These are phyloP conservation scores for Acrobasis repandana DNA, from an alignment of 2,888 invertebrate species.

Conservation along the genomic window DNA sequence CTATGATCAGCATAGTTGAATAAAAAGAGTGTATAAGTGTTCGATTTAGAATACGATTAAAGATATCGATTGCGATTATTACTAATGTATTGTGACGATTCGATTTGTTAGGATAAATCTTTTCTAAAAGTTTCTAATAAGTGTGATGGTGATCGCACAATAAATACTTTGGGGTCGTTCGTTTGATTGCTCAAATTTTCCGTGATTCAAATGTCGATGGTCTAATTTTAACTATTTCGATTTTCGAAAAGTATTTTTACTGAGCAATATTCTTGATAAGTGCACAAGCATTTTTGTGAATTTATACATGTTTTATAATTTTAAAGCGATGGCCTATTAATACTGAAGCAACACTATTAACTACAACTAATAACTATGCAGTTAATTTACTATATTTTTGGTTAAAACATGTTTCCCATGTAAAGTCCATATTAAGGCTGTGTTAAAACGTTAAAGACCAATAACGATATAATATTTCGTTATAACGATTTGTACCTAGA, in stretches of 20 bases:
- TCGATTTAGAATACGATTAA: constrained; percentile 12
- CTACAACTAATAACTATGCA: constrained; percentile 9
- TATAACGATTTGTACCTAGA: constrained; percentile 37
- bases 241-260: constrained; percentile 18
- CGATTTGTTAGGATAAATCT: constrained; percentile 12
- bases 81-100: background rate
- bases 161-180: constrained; percentile 1
- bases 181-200: constrained; percentile 16
- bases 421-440: constrained; percentile 41
- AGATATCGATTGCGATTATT: background rate
- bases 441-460: constrained; percentile 41
- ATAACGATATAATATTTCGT: constrained; percentile 37
- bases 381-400: constrained; percentile 6
- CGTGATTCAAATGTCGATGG: constrained; percentile 12
- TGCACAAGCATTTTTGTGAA: constrained; percentile 3
- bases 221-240: constrained; percentile 11
- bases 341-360: constrained; percentile 15
- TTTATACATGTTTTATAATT: constrained; percentile 16
- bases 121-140: constrained; percentile 15
- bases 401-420: constrained; percentile 24
- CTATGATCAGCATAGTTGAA: constrained; percentile 42
- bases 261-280: constrained; percentile 16
- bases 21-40: constrained; percentile 31
- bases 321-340: constrained; percentile 24
- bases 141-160: constrained; percentile 17